These are phyloP conservation scores for Notiomystis cincta DNA, from an alignment of 2,113 vertebrate species.

Conservation along the genomic window DNA sequence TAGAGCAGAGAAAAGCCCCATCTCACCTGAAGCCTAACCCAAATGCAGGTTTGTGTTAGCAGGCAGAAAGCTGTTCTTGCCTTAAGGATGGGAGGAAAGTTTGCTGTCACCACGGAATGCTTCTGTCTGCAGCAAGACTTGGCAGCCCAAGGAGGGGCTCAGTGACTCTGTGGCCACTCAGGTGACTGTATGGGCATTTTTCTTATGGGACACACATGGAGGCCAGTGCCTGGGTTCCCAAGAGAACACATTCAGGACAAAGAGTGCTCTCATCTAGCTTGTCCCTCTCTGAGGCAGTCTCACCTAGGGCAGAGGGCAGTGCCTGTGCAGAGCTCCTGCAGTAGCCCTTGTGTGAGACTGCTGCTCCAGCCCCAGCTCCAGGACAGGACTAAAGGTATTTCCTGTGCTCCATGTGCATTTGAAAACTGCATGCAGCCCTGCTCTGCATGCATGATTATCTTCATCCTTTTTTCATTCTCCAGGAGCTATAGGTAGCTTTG, in stretches of 20 bases:
- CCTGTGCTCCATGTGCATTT: not conserved
- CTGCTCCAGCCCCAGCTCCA: not conserved
- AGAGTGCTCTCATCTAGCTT: not conserved
- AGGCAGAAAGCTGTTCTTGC: not conserved
- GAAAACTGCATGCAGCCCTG: not conserved
- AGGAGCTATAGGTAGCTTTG: not conserved
- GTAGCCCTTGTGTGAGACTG: not conserved
- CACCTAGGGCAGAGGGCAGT: not conserved
- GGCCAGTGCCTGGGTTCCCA: not conserved
- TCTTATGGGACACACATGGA: accelerated
- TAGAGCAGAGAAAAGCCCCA: not conserved
- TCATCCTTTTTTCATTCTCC: not conserved
- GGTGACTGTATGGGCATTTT: not conserved
- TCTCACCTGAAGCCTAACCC: not conserved
- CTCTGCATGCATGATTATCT: not conserved
- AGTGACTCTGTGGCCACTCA: not conserved
- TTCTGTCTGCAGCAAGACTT: not conserved
- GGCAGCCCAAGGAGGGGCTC: not conserved
- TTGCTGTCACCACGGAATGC: not conserved
- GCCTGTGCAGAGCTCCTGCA: not conserved
- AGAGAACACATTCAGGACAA: not conserved
- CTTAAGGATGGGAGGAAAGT: not conserved
- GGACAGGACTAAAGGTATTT: not conserved
- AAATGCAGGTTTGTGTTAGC: not conserved
- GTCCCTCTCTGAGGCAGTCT: not conserved